These are phyloP conservation scores for Erpornis zantholeuca DNA, from an alignment of 2,113 vertebrate species.

Conservation along the genomic window DNA sequence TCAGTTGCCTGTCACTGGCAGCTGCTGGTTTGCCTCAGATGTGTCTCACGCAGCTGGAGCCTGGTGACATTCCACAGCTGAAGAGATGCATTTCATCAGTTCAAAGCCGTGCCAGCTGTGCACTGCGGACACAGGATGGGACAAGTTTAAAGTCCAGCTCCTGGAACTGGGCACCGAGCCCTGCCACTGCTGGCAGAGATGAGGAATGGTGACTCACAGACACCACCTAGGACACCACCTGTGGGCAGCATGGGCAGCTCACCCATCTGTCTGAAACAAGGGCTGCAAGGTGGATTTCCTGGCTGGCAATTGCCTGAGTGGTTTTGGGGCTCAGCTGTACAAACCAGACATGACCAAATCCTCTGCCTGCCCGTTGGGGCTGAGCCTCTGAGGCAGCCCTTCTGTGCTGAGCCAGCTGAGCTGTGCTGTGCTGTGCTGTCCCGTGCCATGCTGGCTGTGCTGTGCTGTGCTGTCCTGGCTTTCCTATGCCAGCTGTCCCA, in stretches of 20 bases:
- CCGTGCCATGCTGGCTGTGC: not conserved
- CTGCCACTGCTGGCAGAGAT: not conserved
- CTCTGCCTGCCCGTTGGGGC: rapidly evolving
- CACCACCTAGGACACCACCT: not conserved
- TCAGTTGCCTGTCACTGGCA: not conserved
- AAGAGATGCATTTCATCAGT: not conserved
- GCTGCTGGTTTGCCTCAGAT: not conserved
- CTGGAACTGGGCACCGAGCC: not conserved
- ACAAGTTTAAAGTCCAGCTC: not conserved
- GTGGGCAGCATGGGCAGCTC: not conserved
- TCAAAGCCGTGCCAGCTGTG: not conserved
- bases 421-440: not conserved
- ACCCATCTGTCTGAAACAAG: not conserved
- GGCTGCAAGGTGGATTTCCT: not conserved
- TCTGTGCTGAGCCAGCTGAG: not conserved
- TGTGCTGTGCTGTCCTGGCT: not conserved
- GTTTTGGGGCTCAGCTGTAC: not conserved
- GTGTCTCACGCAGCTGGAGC: not conserved
- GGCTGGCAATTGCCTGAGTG: not conserved
- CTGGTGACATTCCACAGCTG: not conserved
- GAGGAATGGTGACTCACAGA: not conserved
- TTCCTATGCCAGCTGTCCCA: not conserved
- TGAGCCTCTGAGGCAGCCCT: rapidly evolving
- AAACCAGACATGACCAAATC: rapidly evolving
- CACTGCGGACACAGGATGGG: not conserved